These are phyloP conservation scores for Flexamia atlantica DNA, from an alignment of 2,888 invertebrate species.

Conservation along the genomic window DNA sequence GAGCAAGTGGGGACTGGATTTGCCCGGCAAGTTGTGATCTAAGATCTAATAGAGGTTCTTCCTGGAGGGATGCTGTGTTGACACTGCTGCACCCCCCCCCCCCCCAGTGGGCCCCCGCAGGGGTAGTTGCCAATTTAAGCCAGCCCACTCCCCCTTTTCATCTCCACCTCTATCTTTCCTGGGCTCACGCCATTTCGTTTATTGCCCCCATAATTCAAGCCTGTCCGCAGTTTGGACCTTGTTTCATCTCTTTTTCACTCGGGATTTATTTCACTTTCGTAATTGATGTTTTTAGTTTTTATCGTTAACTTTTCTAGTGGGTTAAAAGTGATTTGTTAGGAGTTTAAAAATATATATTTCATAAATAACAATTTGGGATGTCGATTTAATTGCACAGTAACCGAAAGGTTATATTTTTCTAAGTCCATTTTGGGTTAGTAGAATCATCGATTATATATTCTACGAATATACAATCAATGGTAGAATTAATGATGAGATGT, in stretches of 20 bases:
- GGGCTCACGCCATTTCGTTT: conserved; percentile 25
- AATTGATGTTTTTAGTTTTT: too few relatives aligned
- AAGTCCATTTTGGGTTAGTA: too few relatives aligned
- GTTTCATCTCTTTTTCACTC: background rate
- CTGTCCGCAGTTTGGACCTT: background rate
- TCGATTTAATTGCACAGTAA: too few relatives aligned
- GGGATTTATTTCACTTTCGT: too few relatives aligned
- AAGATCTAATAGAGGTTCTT: background rate
- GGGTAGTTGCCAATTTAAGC: conserved; percentile 39
- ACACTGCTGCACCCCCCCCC: background rate
- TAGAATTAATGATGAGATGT: too few relatives aligned
- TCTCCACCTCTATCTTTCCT: background rate
- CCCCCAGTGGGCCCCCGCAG: background rate
- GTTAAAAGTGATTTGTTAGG: too few relatives aligned
- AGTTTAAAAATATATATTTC: too few relatives aligned
- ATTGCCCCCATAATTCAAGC: background rate
- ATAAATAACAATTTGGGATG: too few relatives aligned
- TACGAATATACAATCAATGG: too few relatives aligned
- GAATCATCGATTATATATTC: too few relatives aligned
- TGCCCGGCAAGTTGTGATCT: background rate
- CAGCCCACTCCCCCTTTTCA: background rate
- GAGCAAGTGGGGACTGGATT: background rate
- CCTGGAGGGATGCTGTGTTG: conserved; percentile 10
- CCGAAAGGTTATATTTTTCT: too few relatives aligned
- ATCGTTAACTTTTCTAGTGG: too few relatives aligned